Evolutionary conservation across 2,888 invertebrate genomes (phyloP).

Genomic region (Laspeyria flexula): DNA sequence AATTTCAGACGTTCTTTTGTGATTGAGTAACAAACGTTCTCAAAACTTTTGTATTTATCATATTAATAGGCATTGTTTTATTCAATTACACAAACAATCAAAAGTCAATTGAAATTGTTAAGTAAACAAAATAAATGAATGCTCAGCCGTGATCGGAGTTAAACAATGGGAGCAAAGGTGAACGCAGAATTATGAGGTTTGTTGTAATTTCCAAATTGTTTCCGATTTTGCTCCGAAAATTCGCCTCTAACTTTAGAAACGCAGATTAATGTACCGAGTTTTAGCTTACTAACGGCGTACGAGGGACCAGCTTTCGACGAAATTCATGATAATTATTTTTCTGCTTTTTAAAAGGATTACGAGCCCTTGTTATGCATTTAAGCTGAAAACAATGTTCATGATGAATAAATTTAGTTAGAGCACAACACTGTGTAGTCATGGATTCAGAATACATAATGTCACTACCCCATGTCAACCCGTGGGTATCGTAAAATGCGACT

Average conservation of each 20-base stretch:
- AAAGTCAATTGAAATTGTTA: constrained; percentile 36
- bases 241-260: constrained; percentile 64
- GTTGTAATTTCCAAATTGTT: constrained; percentile 79
- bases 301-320: constrained; percentile 8
- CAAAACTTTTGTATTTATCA: too few relatives aligned
- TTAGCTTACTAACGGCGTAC: constrained; percentile 33
- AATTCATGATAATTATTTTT: constrained; percentile 13
- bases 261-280: constrained; percentile 77
- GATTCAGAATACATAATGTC: too few relatives aligned
- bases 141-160: constrained; percentile 32
- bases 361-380: background rate
- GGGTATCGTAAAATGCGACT: too few relatives aligned
- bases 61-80: too few relatives aligned
- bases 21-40: too few relatives aligned
- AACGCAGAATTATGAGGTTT: constrained; percentile 74
- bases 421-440: too few relatives aligned
- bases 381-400: too few relatives aligned
- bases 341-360: constrained; percentile 9
- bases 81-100: constrained; percentile 38
- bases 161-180: constrained; percentile 66
- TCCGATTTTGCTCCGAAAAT: constrained; percentile 71
- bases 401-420: too few relatives aligned
- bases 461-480: too few relatives aligned
- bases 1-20: too few relatives aligned
- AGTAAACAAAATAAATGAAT: constrained; percentile 41